Conservation (phyloP, 2,797 vertebrate genomes). For the Anolis apletophallus region DNA sequence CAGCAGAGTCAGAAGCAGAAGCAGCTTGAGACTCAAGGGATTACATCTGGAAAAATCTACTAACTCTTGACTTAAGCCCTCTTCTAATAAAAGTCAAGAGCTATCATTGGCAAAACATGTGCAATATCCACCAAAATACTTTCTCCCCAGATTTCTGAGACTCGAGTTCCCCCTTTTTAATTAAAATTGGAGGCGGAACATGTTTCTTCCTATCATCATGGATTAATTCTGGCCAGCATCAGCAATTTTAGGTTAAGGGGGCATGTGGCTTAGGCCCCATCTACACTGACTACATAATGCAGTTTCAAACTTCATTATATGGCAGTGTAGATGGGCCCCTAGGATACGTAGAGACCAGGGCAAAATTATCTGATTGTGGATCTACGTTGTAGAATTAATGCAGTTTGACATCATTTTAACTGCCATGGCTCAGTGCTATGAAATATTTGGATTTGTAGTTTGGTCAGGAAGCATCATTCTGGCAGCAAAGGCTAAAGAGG, state of each 20-base stretch:
- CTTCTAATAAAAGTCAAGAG: slow-evolving; percentile 67
- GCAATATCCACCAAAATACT: slow-evolving; percentile 37
- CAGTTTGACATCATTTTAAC: too few species aligned
- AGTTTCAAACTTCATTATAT: too few species aligned
- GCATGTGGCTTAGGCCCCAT: not conserved
- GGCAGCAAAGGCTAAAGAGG: too few species aligned
- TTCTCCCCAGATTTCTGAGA: not conserved
- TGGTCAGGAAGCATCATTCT: too few species aligned
- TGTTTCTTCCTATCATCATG: not conserved
- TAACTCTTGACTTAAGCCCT: slow-evolving; percentile 59
- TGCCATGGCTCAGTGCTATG: too few species aligned
- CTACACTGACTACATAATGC: too few species aligned
- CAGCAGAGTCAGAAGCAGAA: slow-evolving; percentile 60
- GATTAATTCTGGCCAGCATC: not conserved
- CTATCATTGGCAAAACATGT: slow-evolving; percentile 67
- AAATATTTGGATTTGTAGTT: too few species aligned
- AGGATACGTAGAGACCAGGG: too few species aligned
- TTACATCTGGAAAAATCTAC: slow-evolving; percentile 61
- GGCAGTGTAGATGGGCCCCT: too few species aligned
- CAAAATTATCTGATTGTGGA: too few species aligned
- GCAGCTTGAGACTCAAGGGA: slow-evolving; percentile 56
- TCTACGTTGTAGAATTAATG: too few species aligned
- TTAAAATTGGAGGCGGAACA: not conserved
- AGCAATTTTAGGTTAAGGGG: not conserved
- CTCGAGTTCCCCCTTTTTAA: not conserved